A percentile compares a stretch with the other conserved stretches of the same genome.
Evolutionary conservation across 2,113 vertebrate genomes (phyloP).

Genomic region (Cyprinus carpio): DNA sequence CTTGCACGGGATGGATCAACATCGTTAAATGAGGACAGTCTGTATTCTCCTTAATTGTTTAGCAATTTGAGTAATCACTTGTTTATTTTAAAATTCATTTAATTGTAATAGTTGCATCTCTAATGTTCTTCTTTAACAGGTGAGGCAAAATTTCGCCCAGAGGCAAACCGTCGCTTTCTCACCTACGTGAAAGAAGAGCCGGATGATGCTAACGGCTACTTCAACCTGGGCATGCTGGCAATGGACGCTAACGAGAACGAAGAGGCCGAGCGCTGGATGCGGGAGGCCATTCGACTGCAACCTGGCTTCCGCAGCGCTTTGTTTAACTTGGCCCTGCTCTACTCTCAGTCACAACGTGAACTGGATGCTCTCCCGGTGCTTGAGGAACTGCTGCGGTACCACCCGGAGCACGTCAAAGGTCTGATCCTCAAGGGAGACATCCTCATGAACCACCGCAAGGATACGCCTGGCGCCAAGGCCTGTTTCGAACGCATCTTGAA

Average conservation of each 20-base stretch:
- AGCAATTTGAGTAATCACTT: not conserved
- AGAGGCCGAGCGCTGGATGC: constrained; percentile 95
- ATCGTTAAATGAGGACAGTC: not conserved
- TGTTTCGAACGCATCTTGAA: constrained; percentile 91
- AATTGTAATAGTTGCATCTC: not conserved
- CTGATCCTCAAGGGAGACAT: constrained; percentile 98
- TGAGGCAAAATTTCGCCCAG: constrained; percentile 87
- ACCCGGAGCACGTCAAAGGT: constrained; percentile 94
- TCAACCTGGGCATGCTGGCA: constrained; percentile 97
- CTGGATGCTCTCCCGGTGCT: constrained; percentile 87
- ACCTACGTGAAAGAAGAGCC: constrained; percentile 91
- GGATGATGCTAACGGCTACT: constrained; percentile 93
- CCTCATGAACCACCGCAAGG: constrained; percentile 97
- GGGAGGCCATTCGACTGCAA: constrained; percentile 87
- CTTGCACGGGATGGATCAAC: not conserved
- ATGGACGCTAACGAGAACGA: constrained; percentile 92
- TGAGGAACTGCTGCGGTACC: constrained; percentile 86
- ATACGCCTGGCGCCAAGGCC: constrained; percentile 87
- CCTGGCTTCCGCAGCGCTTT: constrained; percentile 92
- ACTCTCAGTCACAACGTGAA: constrained; percentile 91
- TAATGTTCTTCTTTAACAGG: constrained; percentile 69
- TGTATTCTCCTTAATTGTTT: not conserved
- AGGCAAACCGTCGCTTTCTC: constrained; percentile 91
- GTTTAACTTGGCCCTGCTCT: constrained; percentile 94
- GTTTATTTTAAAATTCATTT: not conserved